Conservation (phyloP, 2,113 vertebrate genomes). For the Carassius carassius region DNA sequence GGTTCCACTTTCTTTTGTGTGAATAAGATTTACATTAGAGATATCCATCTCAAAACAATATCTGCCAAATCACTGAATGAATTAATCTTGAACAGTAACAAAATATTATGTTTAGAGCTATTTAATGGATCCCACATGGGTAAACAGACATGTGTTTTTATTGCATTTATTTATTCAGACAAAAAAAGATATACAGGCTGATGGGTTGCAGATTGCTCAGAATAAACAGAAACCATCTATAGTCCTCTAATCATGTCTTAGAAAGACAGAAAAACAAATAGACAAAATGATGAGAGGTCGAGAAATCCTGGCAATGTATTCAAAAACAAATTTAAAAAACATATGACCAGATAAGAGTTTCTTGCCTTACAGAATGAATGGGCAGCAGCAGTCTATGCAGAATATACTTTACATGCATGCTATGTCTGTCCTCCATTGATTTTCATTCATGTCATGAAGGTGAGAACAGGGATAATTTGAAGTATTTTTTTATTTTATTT, state of each 20-base stretch:
- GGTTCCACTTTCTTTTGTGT: background rate
- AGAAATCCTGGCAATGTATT: background rate
- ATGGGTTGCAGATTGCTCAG: conserved; percentile 24
- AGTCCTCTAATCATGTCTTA: background rate
- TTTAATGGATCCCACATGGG: conserved; percentile 44
- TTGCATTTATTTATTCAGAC: conserved; percentile 16
- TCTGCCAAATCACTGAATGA: background rate
- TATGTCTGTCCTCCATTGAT: conserved; percentile 6
- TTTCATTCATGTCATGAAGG: conserved; percentile 19
- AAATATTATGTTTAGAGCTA: conserved; percentile 24
- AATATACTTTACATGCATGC: background rate
- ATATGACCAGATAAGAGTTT: background rate
- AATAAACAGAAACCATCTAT: background rate
- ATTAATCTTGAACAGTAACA: conserved; percentile 29
- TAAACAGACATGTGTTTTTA: conserved; percentile 22
- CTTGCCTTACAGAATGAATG: background rate
- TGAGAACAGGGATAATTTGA: background rate
- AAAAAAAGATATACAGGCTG: conserved; percentile 1
- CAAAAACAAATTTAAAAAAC: background rate
- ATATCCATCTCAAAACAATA: background rate
- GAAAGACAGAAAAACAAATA: background rate
- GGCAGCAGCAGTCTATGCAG: background rate
- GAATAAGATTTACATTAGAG: background rate
- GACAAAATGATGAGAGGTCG: background rate
- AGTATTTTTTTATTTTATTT: background rate